These are phyloP conservation scores for Smittia aterrima DNA, from an alignment of 2,888 invertebrate genomes.

Conservation along the genomic window DNA sequence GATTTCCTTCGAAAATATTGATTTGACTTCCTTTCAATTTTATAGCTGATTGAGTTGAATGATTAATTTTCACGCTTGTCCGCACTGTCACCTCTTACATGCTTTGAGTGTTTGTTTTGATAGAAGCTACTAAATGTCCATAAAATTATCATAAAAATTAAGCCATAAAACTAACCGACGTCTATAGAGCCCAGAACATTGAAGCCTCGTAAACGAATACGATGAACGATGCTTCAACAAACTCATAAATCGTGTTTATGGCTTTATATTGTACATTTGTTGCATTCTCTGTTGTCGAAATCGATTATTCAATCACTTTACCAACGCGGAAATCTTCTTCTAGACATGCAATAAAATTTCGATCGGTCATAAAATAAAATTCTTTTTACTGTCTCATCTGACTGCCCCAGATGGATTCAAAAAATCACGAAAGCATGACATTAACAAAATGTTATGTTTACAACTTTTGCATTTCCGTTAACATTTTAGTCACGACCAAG, in stretches of 20 bases:
- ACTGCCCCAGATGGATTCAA: background rate
- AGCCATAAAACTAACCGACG: slow-evolving; percentile 31
- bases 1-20: too few species aligned
- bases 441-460: background rate
- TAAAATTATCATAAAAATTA: slow-evolving; percentile 38
- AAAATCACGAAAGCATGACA: background rate
- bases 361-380: background rate
- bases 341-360: background rate
- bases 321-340: slow-evolving; percentile 27
- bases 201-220: background rate
- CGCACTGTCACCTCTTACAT: background rate
- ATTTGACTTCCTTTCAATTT: background rate
- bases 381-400: background rate
- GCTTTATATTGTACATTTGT: background rate
- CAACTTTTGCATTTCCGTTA: background rate
- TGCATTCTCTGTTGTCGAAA: slow-evolving; percentile 20
- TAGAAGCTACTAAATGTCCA: slow-evolving; percentile 18
- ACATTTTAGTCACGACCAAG: background rate
- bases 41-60: background rate
- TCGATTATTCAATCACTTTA: slow-evolving; percentile 8
- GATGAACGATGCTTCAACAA: background rate
- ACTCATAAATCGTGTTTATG: slow-evolving; percentile 29
- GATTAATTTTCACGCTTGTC: background rate
- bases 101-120: background rate
- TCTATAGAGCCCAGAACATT: background rate